These are phyloP conservation scores for Digitonthophagus gazella DNA, from an alignment of 2,888 invertebrate genomes.

Conservation along the genomic window DNA sequence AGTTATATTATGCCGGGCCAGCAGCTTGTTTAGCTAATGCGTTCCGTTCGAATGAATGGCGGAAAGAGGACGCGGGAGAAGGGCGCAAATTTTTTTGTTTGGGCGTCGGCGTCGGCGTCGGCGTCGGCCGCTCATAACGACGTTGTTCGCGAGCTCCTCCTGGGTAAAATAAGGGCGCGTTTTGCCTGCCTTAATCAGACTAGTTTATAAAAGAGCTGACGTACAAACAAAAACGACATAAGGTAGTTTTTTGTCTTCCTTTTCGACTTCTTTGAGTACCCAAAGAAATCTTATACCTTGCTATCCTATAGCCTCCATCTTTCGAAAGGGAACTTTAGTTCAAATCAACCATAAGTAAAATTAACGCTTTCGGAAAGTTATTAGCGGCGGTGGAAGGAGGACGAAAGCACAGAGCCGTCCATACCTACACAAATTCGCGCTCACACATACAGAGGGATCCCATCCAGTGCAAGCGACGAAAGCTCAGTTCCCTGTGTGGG, in stretches of 20 bases:
- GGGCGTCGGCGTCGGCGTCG: background rate
- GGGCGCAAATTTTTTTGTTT: constrained; percentile 6
- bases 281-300: no score
- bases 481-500: constrained; percentile 17
- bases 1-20: constrained; percentile 48
- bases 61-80: constrained; percentile 40
- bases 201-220: constrained; percentile 45
- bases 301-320: background rate
- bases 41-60: constrained; percentile 42
- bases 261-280: no score
- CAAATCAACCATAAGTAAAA: constrained; percentile 3
- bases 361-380: constrained; percentile 12
- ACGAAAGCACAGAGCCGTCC: background rate
- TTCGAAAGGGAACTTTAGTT: background rate
- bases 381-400: background rate
- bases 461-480: background rate
- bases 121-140: background rate
- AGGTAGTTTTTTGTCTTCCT: constrained; percentile 41
- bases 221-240: constrained; percentile 19
- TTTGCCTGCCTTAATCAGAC: constrained; percentile 51
- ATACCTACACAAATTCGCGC: constrained; percentile 2
- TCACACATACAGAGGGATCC: background rate
- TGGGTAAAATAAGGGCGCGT: constrained; percentile 47
- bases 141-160: constrained; percentile 21
- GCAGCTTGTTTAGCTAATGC: constrained; percentile 48